Base-by-base conservation (phyloP, 2,797 vertebrate species). In the Hybognathus amarus region DNA sequence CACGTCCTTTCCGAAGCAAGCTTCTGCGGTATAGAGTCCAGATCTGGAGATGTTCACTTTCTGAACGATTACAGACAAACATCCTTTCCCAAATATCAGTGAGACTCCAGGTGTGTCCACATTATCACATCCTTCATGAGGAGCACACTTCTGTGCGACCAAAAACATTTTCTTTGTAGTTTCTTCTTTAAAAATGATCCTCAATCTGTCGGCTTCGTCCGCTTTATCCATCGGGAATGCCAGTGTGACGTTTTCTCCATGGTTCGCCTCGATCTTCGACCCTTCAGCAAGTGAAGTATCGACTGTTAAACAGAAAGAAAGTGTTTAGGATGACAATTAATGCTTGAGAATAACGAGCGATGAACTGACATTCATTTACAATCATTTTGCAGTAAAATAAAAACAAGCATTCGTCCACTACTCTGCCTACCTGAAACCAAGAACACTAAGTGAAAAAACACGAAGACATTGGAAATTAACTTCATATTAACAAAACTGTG, bases 1-100 rank as follows among this genome's bases (percentile, higher is more conserved):
- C 36, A 38, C 36, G 0, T 42, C 0, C 0, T 15, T 7, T 42
- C 38, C 66, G 13, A 1, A 3, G 1, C 13, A 7, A 3, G 2
- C 40, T 42, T 42, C 0, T 40, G 5, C 36, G 6, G 12, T 1
- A 40, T 68, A 68, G 18, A 67, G 11, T 1, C 66, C 66, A 0
- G 38, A 68, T 38, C 1, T 24, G 36, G 38, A 42, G 38, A 22
- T 56, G 54, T n/a, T 2, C 2, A 42, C 66, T 2, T 2, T 0
- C 3, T 15, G 36, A 42, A 68, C 0, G n/a, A 1, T 68, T 7
- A 69, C 38, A n/a, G 5, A 11, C 3, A 56, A 20, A 3, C 6
- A 1, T 67, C 10, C 10, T 38, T 2, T 0, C 6, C 1, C 2
- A 38, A 38, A 1, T 2, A 0, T 0, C 33, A 67, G 1, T 67